Conservation (phyloP, 2,113 vertebrate genomes). For the Bujurquina vittata region DNA sequence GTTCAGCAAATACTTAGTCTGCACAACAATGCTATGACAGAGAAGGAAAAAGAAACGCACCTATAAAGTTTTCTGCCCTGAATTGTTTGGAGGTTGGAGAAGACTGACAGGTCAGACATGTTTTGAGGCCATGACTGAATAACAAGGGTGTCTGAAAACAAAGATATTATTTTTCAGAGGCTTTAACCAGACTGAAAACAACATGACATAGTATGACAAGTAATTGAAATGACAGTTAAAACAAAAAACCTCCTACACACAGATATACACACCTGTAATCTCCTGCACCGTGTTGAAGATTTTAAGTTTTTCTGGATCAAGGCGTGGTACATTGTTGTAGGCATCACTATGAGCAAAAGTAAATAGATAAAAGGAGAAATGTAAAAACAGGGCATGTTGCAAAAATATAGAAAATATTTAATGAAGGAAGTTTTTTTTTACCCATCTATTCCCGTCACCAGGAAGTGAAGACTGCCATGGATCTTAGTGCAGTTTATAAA, state of each 20-base stretch:
- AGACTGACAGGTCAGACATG: slow-evolving; percentile 92
- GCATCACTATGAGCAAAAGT: slow-evolving; percentile 77
- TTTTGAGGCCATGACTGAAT: slow-evolving; percentile 93
- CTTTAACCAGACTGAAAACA: background rate
- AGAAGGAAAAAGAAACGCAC: slow-evolving; percentile 70
- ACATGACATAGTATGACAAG: background rate
- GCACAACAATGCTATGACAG: background rate
- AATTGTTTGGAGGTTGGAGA: slow-evolving; percentile 92
- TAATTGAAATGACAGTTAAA: background rate
- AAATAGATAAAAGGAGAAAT: background rate
- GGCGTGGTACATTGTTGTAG: slow-evolving; percentile 77
- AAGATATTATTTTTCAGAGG: slow-evolving; percentile 8
- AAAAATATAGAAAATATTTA: background rate
- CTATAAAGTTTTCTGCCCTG: slow-evolving; percentile 88
- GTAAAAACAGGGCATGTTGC: background rate
- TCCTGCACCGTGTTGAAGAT: slow-evolving; percentile 90
- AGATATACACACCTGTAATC: slow-evolving; percentile 84
- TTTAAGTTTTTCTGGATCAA: slow-evolving; percentile 91
- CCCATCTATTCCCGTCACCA: slow-evolving; percentile 91
- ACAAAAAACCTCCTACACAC: background rate
- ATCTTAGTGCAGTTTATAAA: slow-evolving; percentile 96
- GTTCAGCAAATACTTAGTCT: background rate
- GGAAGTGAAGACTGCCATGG: slow-evolving; percentile 90
- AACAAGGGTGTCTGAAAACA: slow-evolving; percentile 85
- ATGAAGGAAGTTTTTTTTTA: slow-evolving; percentile 62